Evolutionary conservation across 1,140 invertebrate species (phyloP), one percentile per base, ranked within the genome.

Genomic region (Diorhabda elongata): DNA sequence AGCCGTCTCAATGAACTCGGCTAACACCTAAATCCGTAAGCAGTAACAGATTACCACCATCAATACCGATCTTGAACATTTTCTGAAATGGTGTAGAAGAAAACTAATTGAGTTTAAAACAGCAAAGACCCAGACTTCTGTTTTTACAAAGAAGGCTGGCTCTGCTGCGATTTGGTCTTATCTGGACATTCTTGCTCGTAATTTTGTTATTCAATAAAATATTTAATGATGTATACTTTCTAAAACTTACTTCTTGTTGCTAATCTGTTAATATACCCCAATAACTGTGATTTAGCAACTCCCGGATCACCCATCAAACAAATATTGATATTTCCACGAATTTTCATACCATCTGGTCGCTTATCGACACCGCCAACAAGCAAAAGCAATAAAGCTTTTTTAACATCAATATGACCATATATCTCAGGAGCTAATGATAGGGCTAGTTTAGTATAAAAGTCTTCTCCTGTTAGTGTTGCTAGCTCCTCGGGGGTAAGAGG

Each of bases 281-380:
- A 84, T 60, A 99, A 83, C 83, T 99, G 98, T 0, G 96, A 98
- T 83, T 99, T 99, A 5, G 98, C 98, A 43, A 99, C 98, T 77
- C 98, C 98, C 70, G 98, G 98, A 87, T 99, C 98, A 58, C 98
- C 98, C 97, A 99, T 99, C 71, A 99, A 81, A 79, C 97, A 98
- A 70, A 99, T 95, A 82, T 99, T 99, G 63, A 99, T 97, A 78
- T 94, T 98, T 42, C 96, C 92, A 77, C 92, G 87, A 70, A 94
- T 94, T 85, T 93, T 92, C 84, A 91, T 89, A 78, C 94, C 95
- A 68, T 88, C 86, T 5, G 92, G 92, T 69, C 89, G 92, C 77
- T 91, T 92, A 79, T 99, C 96, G 0, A 98, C 95, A 58, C 97
- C 97, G 8, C 98, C 98, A 2, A 99, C 96, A 0, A 99, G 84